Base-by-base conservation (phyloP, 2,797 vertebrate genomes). In the Cyclura pinguis region DNA sequence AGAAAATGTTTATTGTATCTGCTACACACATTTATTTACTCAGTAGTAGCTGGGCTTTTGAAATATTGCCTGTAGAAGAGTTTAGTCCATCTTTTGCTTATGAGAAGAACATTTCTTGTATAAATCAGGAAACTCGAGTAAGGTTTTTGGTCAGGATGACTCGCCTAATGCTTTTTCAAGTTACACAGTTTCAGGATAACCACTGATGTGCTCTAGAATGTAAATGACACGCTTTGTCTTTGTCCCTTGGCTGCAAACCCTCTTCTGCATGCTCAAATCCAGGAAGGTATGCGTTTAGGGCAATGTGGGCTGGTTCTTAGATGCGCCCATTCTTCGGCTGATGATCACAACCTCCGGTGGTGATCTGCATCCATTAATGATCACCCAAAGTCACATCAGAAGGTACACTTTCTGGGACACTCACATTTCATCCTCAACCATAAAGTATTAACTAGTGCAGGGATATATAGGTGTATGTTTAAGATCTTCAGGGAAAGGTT, bases 1-100 rank as follows among this genome's bases (percentile, higher is more conserved):
- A 95, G 93, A 95, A 97, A 97, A 97, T 97, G 96, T 98, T 98
- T 97, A 97, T 97, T 95, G 96, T 97, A 95, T 97, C 96, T 97
- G 95, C 89, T 97, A 91, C 76, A 85, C 97, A 97, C 97, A 95
- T 97, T 97, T 97, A 97, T 97, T 97, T 97, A 96, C 93, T 94
- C 92, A 94, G 94, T 95, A 96, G 95, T 94, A 94, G 92, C 88
- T 69, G 89, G 89, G 89, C 85, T 91, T 95, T 93, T 96, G 96
- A 96, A 96, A 94, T 94, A 92, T 22, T 84, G 95, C 90, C 95
- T 94, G 93, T 88, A 72, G 90, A 91, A 93, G 84, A 91, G 91
- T 87, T 96, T 93, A 91, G 76, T 87, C 88, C 94, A 80, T 35
- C 52, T 84, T 95, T 84, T 91, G 94, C 94, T 95, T 89, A 91